Evolutionary conservation across 2,888 invertebrate species (phyloP), one percentile per base, ranked within the genome.

Genomic region (Lepeophtheirus nordmannii): DNA sequence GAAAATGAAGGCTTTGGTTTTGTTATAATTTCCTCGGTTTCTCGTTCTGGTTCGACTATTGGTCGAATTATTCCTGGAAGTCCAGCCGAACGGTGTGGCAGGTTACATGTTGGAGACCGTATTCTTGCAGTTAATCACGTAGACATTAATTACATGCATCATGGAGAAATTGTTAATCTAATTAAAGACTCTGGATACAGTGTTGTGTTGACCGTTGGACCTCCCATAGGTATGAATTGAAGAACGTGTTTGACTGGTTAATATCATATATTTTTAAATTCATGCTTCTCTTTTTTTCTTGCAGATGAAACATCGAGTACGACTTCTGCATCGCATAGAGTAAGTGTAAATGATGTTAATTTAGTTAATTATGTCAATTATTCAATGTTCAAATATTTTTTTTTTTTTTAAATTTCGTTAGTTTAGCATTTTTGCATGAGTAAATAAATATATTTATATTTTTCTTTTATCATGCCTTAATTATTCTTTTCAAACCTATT

Each of bases 1-100:
- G 93, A 94, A 73, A 89, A 86, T 70, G 97, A 98, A 76, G 97
- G 97, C 7, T 98, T 98, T 76, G 98, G 98, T 12, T 98, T 98
- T 77, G 96, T 97, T 61, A 94, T 98, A 71, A 96, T 97, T 72
- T 94, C 96, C 0, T 91, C 91, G 8, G 88, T 91, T 5, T 90
- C 89, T 71, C 87, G 86, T 76, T 85, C 86, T 69, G 87, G 87
- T 38, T 87, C 87, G 1, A 90, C 90, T 30, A 92, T 93, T 70
- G 92, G 92, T 84, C 75, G 73, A 74, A 73, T 62, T 30, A 22
- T 39, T 58, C 56, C 53, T 14, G 22, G 65, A 38, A 37, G 94
- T 71, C 97, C 97, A 0, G 97, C 98, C 0, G 92, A 94, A 71
- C 82, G 91, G 69, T 93, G 93, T 76, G 89, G 88, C 0, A 83